Base-by-base conservation (phyloP, 2,797 vertebrate species). In the Ataeniobius toweri region DNA sequence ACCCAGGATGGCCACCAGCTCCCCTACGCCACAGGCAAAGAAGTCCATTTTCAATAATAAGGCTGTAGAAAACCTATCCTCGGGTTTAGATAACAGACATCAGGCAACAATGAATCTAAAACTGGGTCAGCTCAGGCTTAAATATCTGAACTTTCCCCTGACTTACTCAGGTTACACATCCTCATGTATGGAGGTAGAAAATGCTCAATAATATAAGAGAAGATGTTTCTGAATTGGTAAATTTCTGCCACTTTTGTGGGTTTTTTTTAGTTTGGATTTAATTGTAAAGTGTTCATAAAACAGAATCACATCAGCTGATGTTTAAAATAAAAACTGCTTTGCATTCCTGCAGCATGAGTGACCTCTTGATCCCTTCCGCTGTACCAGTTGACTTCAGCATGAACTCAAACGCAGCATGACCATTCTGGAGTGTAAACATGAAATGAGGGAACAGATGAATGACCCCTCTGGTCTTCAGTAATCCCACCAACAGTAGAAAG, bases 401-500 rank as follows among this genome's bases (percentile, higher is more conserved):
- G 18, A 76, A 77, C 53, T 65, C 53, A 51, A 46, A 28, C 39
- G 39, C 51, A 48, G 61, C 78, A 68, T 89, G 91, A 88, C 77
- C 76, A 24, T 92, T 93, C 88, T 92, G 90, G 86, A 90, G 85
- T 0, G 41, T 68, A 79, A 83, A 75, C 83, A 74, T 76, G 36
- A 70, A 65, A 44, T 53, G 76, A 75, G 83, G 72, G 83, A 78
- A 73, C 79, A 16, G 81, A 86, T 84, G 82, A 89, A 90, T 81
- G 84, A 51, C 55, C 80, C 0, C 83, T 59, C 80, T 89, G 82
- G 83, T 87, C 86, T 83, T 75, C 85, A 85, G 80, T 92, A 91
- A 93, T 91, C 90, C 89, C 81, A 83, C 73, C 75, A 83, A 92
- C 87, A 91, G 87, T 84, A 80, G 81, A 93, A 92, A 91, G 77